A percentile compares a stretch with the other conserved stretches of the same genome.
Conservation (phyloP, 1,140 invertebrate genomes). For the Cataglyphis hispanica region DNA sequence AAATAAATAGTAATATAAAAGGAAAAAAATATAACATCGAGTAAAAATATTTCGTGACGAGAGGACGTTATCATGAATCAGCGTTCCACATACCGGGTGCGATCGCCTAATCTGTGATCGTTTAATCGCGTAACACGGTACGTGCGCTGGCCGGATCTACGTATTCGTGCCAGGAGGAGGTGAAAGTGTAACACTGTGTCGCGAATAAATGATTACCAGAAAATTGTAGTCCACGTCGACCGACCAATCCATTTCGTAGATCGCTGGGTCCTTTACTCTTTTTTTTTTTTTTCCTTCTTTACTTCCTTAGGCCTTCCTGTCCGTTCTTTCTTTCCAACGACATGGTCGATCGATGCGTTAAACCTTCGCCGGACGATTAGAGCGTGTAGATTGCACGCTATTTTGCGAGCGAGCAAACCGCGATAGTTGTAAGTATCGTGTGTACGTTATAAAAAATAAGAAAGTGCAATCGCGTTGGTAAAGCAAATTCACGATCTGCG, state of each 20-base stretch:
- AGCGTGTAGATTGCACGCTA: conserved; percentile 62
- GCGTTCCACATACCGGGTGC: conserved; percentile 59
- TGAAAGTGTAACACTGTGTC: conserved; percentile 67
- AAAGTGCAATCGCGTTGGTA: conserved; percentile 18
- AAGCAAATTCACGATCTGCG: neutral
- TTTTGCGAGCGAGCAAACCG: conserved; percentile 28
- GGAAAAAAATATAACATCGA: neutral
- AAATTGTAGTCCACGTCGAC: conserved; percentile 70
- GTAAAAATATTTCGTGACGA: conserved; percentile 40
- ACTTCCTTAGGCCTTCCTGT: conserved; percentile 11
- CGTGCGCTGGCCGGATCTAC: conserved; percentile 23
- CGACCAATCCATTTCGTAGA: conserved; percentile 47
- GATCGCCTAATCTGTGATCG: conserved; percentile 57
- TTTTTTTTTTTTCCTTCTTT: neutral
- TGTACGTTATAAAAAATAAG: conserved; percentile 31
- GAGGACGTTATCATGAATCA: conserved; percentile 55
- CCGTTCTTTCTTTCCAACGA: conserved; percentile 21
- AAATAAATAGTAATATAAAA: conserved; percentile 11
- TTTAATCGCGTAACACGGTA: conserved; percentile 56
- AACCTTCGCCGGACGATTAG: conserved; percentile 58
- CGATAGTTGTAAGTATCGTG: conserved; percentile 10
- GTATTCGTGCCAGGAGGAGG: conserved; percentile 35
- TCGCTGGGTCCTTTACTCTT: conserved; percentile 38
- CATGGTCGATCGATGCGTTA: conserved; percentile 57
- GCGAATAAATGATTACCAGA: conserved; percentile 75